Evolutionary conservation across 2,113 vertebrate genomes (phyloP), one percentile per base, ranked within the genome.

Genomic region (Eubucco bourcierii): DNA sequence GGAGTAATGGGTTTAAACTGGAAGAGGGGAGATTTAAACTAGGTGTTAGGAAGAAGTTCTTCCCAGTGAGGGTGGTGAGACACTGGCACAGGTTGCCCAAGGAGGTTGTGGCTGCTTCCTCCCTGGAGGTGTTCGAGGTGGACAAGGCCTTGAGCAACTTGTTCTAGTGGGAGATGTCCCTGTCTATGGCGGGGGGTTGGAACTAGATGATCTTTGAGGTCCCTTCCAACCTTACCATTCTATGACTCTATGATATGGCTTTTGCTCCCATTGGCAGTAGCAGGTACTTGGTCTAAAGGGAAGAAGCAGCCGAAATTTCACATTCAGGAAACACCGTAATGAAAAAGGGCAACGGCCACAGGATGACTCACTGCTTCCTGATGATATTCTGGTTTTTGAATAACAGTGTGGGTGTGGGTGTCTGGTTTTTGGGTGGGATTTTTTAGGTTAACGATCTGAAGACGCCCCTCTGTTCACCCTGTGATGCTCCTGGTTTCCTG

Each of bases 361-460:
- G 21, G 5, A 44, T 96, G 87, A 95, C 77, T 96, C 85, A 88
- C 63, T 65, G 41, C 85, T 92, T 95, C 93, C 93, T 95, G 93
- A 73, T 59, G 80, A 34, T 70, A 79, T 75, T 95, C 66, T 68
- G 77, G 18, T 39, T 95, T 95, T 80, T 93, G 44, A 96, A 80
- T 71, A 94, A 93, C 94, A 94, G 28, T 14, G 7, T 89, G 94
- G 93, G 89, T 90, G 93, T 96, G 95, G 91, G 28, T 52, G 31
- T 56, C 85, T 93, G 75, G 7, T 4, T 44, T 96, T 89, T 39
- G 82, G 88, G 88, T 81, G 92, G 84, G 29, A 58, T 92, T 92
- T 55, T 58, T 90, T 60, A 74, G 82, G 91, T 94, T 94, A 96
- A 93, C 44, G 15, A 94, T 94, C 90, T 92, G 78, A 85, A 90